A percentile compares a stretch with the other conserved stretches of the same genome.
phyloP scores from a whole-genome alignment of 2,888 invertebrate species.

The Lacanobia oleracea region DNA sequence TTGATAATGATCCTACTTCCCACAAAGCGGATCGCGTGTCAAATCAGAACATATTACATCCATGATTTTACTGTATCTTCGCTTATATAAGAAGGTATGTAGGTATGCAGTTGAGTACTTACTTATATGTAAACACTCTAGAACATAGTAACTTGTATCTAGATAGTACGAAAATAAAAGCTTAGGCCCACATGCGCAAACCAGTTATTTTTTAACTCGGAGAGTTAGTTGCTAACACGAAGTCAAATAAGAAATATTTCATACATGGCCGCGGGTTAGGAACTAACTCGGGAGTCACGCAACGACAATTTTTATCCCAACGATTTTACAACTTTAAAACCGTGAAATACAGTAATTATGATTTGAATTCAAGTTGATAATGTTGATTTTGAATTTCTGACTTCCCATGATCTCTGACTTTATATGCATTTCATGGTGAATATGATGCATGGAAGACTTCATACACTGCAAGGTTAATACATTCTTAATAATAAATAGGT shows the following conservation, averaged over 20 bases:
- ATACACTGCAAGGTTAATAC: background rate
- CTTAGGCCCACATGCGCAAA: too few species aligned
- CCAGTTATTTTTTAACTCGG: too few species aligned
- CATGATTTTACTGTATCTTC: conserved; percentile 4
- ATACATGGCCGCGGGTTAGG: too few species aligned
- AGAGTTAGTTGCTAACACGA: too few species aligned
- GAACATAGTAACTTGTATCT: too few species aligned
- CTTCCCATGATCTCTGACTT: background rate
- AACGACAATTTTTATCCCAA: too few species aligned
- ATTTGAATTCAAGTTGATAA: background rate
- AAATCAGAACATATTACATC: conserved; percentile 54
- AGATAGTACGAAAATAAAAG: too few species aligned
- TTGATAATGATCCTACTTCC: conserved; percentile 67
- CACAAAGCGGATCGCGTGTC: conserved; percentile 72
- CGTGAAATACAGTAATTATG: too few species aligned
- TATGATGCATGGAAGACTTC: background rate
- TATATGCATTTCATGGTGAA: background rate
- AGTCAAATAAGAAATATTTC: too few species aligned
- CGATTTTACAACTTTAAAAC: too few species aligned
- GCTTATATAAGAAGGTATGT: background rate
- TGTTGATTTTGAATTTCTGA: background rate
- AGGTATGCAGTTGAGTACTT: background rate
- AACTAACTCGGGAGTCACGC: too few species aligned
- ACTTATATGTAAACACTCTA: too few species aligned
- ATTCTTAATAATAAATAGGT: background rate